phyloP scores from a whole-genome alignment of 2,797 vertebrate species.

The Enteromius unitaeniatus region DNA sequence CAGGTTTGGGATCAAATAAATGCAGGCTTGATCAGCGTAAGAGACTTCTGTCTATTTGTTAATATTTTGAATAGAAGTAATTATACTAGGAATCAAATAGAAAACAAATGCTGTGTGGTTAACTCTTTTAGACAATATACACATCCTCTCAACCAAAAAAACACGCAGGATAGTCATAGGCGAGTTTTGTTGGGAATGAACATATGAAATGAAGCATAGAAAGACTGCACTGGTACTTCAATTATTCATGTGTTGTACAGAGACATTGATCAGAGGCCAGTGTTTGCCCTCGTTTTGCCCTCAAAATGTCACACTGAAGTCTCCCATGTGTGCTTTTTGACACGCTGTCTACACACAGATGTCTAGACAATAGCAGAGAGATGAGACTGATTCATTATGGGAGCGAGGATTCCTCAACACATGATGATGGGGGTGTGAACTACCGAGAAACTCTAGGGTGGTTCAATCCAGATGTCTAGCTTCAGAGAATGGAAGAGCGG shows the following conservation, averaged over 20 bases:
- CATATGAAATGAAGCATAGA: too few relatives aligned
- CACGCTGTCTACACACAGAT: slow-evolving; percentile 22
- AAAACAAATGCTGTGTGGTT: background rate
- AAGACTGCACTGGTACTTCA: slow-evolving; percentile 38
- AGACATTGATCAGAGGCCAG: slow-evolving; percentile 52
- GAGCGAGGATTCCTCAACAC: slow-evolving; percentile 26
- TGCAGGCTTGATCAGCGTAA: background rate
- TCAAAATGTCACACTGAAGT: slow-evolving; percentile 56
- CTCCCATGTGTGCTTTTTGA: slow-evolving; percentile 44
- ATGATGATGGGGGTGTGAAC: slow-evolving; percentile 25
- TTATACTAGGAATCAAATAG: slow-evolving; percentile 1
- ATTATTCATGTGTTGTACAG: slow-evolving; percentile 57
- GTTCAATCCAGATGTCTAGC: slow-evolving; percentile 8
- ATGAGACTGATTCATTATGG: slow-evolving; percentile 18
- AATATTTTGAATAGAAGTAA: too few relatives aligned
- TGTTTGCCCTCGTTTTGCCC: slow-evolving; percentile 54
- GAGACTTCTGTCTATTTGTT: background rate
- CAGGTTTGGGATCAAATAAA: background rate
- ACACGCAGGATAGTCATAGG: background rate
- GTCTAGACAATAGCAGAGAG: slow-evolving; percentile 37
- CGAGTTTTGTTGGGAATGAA: slow-evolving; percentile 44
- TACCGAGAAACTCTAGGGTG: slow-evolving; percentile 27
- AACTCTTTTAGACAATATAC: slow-evolving; percentile 11
- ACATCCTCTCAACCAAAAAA: slow-evolving; percentile 15
- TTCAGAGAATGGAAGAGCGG: slow-evolving; percentile 8